Conservation (phyloP, 2,797 vertebrate species). For the Tokudaia tokunoshimensis region DNA sequence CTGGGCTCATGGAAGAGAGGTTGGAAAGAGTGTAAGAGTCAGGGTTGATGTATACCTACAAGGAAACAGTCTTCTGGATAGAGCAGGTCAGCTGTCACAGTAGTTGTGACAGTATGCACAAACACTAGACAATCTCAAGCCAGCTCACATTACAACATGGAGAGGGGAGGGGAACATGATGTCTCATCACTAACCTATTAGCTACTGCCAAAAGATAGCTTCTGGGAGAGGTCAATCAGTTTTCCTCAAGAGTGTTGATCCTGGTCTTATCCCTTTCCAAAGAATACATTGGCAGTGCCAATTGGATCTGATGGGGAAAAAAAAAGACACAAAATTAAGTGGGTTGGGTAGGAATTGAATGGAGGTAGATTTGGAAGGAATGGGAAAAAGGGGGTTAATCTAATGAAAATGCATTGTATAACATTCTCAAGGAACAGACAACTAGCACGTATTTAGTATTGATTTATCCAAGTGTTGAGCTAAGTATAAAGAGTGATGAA, state of each 20-base stretch:
- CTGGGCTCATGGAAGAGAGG: background rate
- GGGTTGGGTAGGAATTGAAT: background rate
- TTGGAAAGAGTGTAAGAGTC: background rate
- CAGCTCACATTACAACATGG: background rate
- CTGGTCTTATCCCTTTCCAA: background rate
- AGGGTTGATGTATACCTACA: background rate
- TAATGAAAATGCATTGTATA: background rate
- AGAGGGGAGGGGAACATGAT: background rate
- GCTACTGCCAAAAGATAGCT: background rate
- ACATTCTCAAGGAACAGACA: background rate
- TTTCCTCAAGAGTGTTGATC: background rate
- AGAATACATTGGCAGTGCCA: background rate
- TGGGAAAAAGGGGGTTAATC: background rate
- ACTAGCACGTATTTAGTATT: constrained; percentile 24
- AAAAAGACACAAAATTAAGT: background rate
- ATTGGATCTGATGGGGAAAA: background rate
- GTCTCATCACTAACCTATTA: background rate
- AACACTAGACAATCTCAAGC: background rate
- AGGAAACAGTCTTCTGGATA: background rate
- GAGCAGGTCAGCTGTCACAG: background rate
- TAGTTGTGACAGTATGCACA: background rate
- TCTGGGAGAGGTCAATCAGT: background rate
- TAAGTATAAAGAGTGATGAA: background rate
- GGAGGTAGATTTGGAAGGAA: background rate
- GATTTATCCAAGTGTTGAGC: background rate